These are phyloP conservation scores for cattle (Bos taurus) DNA, from an alignment of 2,113 vertebrate genomes.

Conservation along the genomic window DNA sequence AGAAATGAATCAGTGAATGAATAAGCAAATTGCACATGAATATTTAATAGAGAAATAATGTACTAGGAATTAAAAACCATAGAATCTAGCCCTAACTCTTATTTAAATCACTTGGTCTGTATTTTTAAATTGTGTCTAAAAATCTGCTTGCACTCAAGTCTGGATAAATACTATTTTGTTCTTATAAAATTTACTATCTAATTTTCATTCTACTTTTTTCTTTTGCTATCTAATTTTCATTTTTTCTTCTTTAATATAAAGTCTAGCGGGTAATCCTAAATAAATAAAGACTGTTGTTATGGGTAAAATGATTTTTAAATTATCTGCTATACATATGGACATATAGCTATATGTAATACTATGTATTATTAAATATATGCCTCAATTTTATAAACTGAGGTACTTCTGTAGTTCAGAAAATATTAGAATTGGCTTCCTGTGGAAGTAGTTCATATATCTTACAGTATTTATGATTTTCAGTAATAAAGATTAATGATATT, in stretches of 20 bases:
- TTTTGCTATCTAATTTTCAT: not conserved
- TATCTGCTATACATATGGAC: not conserved
- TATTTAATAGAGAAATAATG: not conserved
- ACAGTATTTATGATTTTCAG: not conserved
- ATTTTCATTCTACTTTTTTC: not conserved
- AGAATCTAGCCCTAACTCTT: not conserved
- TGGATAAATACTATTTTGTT: not conserved
- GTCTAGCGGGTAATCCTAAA: not conserved
- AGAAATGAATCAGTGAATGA: not conserved
- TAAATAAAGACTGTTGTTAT: not conserved
- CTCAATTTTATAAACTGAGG: not conserved
- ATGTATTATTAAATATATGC: not conserved
- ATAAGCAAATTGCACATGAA: not conserved
- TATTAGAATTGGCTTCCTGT: not conserved
- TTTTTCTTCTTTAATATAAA: not conserved
- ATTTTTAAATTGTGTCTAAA: not conserved
- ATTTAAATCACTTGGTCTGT: not conserved
- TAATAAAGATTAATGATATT: not conserved
- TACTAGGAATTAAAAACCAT: not conserved
- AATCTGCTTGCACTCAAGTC: not conserved
- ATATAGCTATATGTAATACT: not conserved
- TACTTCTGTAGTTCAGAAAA: not conserved
- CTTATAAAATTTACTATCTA: not conserved
- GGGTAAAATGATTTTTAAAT: not conserved
- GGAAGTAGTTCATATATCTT: not conserved